Base-by-base conservation (phyloP, 2,888 invertebrate species). In the Zonitis immaculata region DNA sequence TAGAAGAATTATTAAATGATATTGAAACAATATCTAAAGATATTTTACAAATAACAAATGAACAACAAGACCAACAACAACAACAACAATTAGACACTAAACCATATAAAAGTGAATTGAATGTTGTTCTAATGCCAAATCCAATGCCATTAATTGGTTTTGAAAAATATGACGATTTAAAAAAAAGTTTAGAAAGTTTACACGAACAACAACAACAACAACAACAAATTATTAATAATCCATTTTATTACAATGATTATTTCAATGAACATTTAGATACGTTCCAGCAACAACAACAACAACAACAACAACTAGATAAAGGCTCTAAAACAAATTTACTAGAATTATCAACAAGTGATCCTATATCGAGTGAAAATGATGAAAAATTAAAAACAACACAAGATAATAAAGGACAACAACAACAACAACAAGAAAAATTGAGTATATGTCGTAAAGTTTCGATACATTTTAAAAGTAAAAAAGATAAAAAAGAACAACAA, bases 1-100 rank as follows among this genome's bases (percentile, higher is more conserved):
- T 87, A 35, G 87, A 87, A 62, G 84, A 87, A 56, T 73, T 87
- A 42, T 73, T 87, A 0, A 83, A 85, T 52, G 87, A 87, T 56
- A 85, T 87, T 6, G 84, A 86, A 67, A 79, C 82, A 0, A 78
- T 82, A 49, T 80, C 81, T 1, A 72, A 75, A 58, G 77, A 73
- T 49, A 73, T 73, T 43, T 54, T 73, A 42, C 47, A 50, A 32
- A 58, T 52, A 4, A 57, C 52, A 6, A 49, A 52, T 20, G 52
- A 47, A 26, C 44, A 58, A 4, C 32, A 32, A 30, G 1, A 3
- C 14, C 14, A 32, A 32, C 32, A 32, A 32, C 27, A 14, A 12
- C 14, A 25, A 18, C 42, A 50, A 1, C 65, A 69, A 11, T n/a
- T n/a, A n/a, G n/a, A n/a, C n/a, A n/a, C n/a, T n/a, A 70, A 67